Percentiles rank a stretch among this genome's conserved stretches.
Evolutionary conservation across 2,113 vertebrate genomes (phyloP).

Genomic region (Lophochroa leadbeateri): DNA sequence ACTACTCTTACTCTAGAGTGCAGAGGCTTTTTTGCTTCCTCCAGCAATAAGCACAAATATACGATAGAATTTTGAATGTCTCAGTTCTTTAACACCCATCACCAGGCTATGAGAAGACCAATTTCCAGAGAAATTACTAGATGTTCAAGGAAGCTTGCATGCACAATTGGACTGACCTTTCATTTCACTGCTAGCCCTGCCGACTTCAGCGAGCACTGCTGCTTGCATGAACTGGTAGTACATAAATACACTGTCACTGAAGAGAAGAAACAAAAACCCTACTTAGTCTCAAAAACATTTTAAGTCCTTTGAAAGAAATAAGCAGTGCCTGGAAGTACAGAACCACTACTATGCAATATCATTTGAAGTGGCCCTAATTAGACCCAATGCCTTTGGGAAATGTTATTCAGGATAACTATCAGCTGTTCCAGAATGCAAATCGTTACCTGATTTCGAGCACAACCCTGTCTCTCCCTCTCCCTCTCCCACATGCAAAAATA

Average conservation of each 20-base stretch:
- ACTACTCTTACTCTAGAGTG: background rate
- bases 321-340: background rate
- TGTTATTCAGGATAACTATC: background rate
- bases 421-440: background rate
- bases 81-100: background rate
- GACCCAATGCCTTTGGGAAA: background rate
- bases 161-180: background rate
- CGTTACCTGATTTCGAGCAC: background rate
- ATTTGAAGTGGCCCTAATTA: background rate
- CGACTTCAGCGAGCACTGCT: background rate
- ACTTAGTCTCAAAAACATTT: background rate
- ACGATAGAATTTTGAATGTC: background rate
- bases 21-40: background rate
- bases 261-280: background rate
- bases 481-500: background rate
- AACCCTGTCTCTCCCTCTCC: background rate
- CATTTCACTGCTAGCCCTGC: background rate
- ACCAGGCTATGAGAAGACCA: background rate
- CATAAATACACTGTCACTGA: background rate
- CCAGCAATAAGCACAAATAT: background rate
- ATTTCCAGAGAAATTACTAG: slow-evolving; percentile 2
- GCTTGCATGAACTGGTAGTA: background rate
- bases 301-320: background rate
- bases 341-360: background rate
- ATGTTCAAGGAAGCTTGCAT: background rate